Evolutionary conservation across 2,888 invertebrate species (phyloP).

Genomic region (Zhuqinia jingwanae): DNA sequence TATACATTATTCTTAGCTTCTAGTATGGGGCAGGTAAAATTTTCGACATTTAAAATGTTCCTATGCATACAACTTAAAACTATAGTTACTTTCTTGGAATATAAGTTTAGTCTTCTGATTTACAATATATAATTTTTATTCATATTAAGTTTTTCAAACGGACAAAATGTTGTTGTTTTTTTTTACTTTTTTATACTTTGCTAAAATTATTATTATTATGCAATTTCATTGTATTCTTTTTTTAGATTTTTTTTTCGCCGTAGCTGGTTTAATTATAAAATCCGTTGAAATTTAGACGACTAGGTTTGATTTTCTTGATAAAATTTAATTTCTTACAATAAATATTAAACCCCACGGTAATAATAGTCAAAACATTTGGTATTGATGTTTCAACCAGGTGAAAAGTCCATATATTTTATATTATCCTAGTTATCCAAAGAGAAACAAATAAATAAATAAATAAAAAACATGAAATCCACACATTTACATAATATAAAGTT

Average conservation of each 20-base stretch:
- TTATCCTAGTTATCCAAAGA: neutral
- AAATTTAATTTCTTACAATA: neutral
- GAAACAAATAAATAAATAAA: neutral
- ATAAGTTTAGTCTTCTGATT: slow-evolving; percentile 45
- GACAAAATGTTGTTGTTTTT: neutral
- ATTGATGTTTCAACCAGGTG: neutral
- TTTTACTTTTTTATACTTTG: neutral
- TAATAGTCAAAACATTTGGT: neutral
- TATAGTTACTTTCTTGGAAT: slow-evolving; percentile 16
- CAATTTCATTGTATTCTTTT: neutral
- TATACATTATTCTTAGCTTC: too few species aligned
- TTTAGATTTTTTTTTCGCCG: too few species aligned
- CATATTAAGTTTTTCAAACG: slow-evolving; percentile 5
- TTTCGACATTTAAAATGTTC: slow-evolving; percentile 21
- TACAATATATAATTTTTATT: slow-evolving; percentile 23
- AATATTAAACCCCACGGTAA: neutral
- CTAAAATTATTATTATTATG: neutral
- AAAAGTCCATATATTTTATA: slow-evolving; percentile 11
- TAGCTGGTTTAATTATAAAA: slow-evolving; percentile 34
- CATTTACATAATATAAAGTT: neutral
- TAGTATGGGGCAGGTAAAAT: too few species aligned
- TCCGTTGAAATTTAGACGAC: slow-evolving; percentile 1
- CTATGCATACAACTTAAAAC: too few species aligned
- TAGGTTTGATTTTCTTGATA: neutral
- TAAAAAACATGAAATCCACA: too few species aligned